phyloP scores from a whole-genome alignment of 1,140 invertebrate species.

The Penaeus vannamei region DNA sequence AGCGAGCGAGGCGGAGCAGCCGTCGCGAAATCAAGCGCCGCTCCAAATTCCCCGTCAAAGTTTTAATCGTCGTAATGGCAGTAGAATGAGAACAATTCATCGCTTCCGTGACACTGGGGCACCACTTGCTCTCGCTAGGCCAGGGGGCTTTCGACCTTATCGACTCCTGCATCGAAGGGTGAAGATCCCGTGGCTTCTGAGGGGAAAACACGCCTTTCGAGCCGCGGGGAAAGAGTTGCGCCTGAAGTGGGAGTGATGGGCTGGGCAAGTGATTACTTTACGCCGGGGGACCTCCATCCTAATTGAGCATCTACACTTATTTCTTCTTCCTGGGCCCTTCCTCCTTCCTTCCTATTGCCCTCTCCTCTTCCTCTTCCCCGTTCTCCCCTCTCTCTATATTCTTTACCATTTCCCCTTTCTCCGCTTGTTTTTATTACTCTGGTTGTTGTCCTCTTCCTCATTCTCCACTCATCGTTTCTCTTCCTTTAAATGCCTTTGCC shows the following conservation, averaged over 20 bases:
- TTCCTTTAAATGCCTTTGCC: neutral
- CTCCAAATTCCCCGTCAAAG: constrained; percentile 60
- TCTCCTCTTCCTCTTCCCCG: neutral
- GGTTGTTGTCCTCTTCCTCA: neutral
- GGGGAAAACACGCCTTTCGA: constrained; percentile 30
- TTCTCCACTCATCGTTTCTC: neutral
- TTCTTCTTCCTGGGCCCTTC: constrained; percentile 38
- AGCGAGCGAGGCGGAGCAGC: neutral
- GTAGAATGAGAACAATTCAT: constrained; percentile 65
- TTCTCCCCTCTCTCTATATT: too few relatives aligned
- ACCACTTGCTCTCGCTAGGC: neutral
- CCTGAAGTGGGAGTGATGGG: constrained; percentile 62
- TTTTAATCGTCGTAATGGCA: constrained; percentile 64
- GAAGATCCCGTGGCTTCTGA: neutral
- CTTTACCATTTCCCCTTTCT: neutral
- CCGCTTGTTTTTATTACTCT: neutral
- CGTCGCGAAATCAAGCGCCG: constrained; percentile 58
- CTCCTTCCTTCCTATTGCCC: constrained; percentile 3
- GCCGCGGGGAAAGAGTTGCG: constrained; percentile 34
- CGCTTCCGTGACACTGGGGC: constrained; percentile 45
- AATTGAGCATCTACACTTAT: constrained; percentile 60
- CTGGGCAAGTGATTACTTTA: constrained; percentile 60
- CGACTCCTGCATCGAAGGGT: neutral
- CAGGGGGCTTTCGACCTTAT: neutral
- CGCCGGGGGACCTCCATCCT: constrained; percentile 54